Evolutionary conservation across 2,113 vertebrate genomes (phyloP).

Genomic region (Cryptomyrus ogoouensis): DNA sequence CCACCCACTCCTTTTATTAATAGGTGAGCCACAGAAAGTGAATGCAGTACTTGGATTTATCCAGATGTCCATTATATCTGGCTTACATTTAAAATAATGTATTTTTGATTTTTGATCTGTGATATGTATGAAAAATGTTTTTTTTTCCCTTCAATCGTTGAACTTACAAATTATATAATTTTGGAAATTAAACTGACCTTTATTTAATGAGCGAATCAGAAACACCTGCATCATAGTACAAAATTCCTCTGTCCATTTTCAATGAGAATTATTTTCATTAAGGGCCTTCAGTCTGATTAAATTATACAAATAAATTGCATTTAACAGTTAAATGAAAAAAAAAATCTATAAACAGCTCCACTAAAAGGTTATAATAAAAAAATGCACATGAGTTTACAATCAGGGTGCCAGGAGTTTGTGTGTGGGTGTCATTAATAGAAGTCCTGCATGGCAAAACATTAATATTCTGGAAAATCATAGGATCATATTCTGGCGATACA

Average conservation of each 20-base stretch:
- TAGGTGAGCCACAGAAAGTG: neutral
- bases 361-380: constrained; percentile 31
- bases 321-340: neutral
- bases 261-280: neutral
- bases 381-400: constrained; percentile 36
- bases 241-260: neutral
- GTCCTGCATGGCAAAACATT: neutral
- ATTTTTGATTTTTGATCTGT: neutral
- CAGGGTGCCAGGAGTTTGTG: constrained; percentile 6
- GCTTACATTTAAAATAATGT: neutral
- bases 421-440: constrained; percentile 28
- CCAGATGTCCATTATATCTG: neutral
- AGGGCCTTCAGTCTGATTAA: neutral
- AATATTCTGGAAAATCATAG: constrained; percentile 23
- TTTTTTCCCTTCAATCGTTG: neutral
- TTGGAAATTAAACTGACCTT: neutral
- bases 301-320: neutral
- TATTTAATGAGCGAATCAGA: neutral
- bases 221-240: neutral
- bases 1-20: neutral
- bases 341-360: neutral
- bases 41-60: neutral
- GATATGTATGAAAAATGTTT: neutral
- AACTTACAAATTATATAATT: neutral
- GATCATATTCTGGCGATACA: constrained; percentile 15